phyloP scores from a whole-genome alignment of 2,113 vertebrate genomes.

The Gambusia holbrooki region DNA sequence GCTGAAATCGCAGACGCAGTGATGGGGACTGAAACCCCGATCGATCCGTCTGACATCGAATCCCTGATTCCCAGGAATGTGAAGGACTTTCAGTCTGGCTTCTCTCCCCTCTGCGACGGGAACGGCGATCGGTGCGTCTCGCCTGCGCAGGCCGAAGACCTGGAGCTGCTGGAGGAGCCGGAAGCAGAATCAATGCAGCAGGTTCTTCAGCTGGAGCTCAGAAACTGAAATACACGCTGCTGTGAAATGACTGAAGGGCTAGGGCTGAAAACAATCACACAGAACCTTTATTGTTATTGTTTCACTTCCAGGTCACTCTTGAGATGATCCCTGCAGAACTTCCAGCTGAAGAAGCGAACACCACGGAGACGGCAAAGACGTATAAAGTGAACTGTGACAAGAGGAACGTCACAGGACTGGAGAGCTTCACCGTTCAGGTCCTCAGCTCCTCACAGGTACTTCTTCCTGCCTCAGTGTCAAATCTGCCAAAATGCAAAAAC shows the following conservation, averaged over 20 bases:
- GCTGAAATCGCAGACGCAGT: slow-evolving; percentile 86
- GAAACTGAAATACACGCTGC: neutral
- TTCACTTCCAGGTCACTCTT: slow-evolving; percentile 57
- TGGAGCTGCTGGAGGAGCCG: slow-evolving; percentile 21
- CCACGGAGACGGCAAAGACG: slow-evolving; percentile 83
- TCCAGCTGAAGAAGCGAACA: slow-evolving; percentile 79
- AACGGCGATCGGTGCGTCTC: slow-evolving; percentile 48
- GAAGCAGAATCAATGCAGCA: slow-evolving; percentile 53
- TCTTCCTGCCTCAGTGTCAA: neutral
- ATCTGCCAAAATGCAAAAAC: too few relatives aligned
- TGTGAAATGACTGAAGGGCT: neutral
- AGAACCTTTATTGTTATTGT: too few relatives aligned
- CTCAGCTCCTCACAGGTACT: slow-evolving; percentile 91
- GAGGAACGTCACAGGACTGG: slow-evolving; percentile 83
- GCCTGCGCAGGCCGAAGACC: slow-evolving; percentile 25
- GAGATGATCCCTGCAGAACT: slow-evolving; percentile 67
- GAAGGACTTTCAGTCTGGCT: slow-evolving; percentile 63
- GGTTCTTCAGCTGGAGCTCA: slow-evolving; percentile 18
- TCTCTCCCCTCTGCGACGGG: slow-evolving; percentile 68
- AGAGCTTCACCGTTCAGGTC: slow-evolving; percentile 83
- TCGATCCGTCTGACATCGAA: slow-evolving; percentile 75
- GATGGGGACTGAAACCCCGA: slow-evolving; percentile 76
- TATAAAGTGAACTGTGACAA: slow-evolving; percentile 93
- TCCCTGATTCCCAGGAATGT: slow-evolving; percentile 83
- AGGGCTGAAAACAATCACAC: too few relatives aligned